These are phyloP conservation scores for Hippocampus guttulatus DNA, from an alignment of 2,113 vertebrate species.

Conservation along the genomic window DNA sequence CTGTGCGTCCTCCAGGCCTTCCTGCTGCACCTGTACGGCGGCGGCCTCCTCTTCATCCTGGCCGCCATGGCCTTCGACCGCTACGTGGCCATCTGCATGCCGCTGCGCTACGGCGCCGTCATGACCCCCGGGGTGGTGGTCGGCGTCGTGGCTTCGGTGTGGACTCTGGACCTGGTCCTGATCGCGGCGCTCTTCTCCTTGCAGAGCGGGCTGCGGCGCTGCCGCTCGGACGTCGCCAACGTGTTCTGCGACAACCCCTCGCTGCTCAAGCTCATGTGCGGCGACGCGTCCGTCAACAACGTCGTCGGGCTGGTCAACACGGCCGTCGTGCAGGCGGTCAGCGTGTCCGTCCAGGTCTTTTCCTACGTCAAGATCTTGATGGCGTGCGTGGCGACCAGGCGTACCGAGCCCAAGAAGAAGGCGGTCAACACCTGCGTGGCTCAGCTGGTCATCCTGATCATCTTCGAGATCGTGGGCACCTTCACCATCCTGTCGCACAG, in stretches of 20 bases:
- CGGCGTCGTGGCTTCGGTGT: conserved; percentile 53
- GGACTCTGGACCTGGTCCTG: conserved; percentile 63
- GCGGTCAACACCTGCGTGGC: conserved; percentile 68
- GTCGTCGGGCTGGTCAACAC: conserved; percentile 66
- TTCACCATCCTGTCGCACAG: conserved; percentile 70
- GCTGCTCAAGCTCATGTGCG: conserved; percentile 68
- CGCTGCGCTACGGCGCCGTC: conserved; percentile 58
- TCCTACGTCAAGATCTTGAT: conserved; percentile 71
- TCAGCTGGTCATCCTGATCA: conserved; percentile 61
- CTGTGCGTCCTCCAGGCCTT: conserved; percentile 72
- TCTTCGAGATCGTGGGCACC: conserved; percentile 63
- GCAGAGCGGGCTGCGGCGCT: conserved; percentile 56
- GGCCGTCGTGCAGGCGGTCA: conserved; percentile 55
- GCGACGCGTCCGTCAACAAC: conserved; percentile 56
- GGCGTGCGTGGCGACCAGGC: conserved; percentile 48
- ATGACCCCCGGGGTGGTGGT: conserved; percentile 57
- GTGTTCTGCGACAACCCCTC: conserved; percentile 72
- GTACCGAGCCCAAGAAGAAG: conserved; percentile 55
- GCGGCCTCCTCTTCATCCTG: conserved; percentile 66
- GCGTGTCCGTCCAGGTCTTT: conserved; percentile 57
- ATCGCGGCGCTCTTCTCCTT: conserved; percentile 58
- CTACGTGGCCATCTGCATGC: conserved; percentile 72
- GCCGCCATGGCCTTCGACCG: conserved; percentile 74
- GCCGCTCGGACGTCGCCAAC: conserved; percentile 54
- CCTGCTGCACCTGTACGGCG: conserved; percentile 69